These are phyloP conservation scores for Sisyra nigra DNA, from an alignment of 2,888 invertebrate genomes.

Conservation along the genomic window DNA sequence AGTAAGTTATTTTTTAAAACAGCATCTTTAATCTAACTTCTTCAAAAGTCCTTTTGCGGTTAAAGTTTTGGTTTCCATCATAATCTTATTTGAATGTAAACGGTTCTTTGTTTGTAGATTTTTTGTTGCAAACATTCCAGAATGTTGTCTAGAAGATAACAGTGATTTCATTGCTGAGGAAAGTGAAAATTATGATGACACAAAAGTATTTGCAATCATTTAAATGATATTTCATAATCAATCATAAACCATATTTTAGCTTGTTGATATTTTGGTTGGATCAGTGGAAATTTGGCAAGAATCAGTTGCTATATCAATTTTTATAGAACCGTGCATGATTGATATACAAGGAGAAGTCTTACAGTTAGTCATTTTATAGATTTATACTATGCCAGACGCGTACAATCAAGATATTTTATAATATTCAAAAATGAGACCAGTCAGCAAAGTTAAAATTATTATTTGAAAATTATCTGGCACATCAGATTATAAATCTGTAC, in stretches of 20 bases:
- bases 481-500: too few species aligned
- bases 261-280: constrained; percentile 6
- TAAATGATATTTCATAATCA: neutral
- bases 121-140: neutral
- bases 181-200: neutral
- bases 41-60: too few species aligned
- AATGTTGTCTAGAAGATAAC: neutral
- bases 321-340: constrained; percentile 3
- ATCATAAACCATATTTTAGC: constrained; percentile 3
- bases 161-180: neutral
- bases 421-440: too few species aligned
- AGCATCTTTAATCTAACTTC: too few species aligned
- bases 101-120: neutral
- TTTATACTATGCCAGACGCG: too few species aligned
- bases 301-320: neutral
- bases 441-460: too few species aligned
- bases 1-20: constrained; percentile 16
- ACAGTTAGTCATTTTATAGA: too few species aligned
- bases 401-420: too few species aligned
- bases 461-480: too few species aligned
- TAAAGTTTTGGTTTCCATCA: too few species aligned
- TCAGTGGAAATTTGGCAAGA: constrained; percentile 4
- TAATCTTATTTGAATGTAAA: too few species aligned
- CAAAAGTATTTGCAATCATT: neutral
- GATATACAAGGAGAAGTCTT: neutral